These are phyloP conservation scores for Athetis lepigone DNA, from an alignment of 2,888 invertebrate species.

Conservation along the genomic window DNA sequence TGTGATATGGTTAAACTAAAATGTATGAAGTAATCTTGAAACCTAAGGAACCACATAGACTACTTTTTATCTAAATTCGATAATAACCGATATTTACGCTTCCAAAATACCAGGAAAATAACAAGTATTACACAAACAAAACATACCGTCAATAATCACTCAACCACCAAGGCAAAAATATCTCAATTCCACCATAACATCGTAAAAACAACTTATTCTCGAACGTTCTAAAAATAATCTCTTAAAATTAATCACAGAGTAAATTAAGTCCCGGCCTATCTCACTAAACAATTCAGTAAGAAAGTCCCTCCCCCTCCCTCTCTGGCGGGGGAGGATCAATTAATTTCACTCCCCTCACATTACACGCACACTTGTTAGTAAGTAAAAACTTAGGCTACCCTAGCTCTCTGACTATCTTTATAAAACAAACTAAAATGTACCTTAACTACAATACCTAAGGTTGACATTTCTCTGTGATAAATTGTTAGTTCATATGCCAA, in stretches of 20 bases:
- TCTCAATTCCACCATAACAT: not conserved
- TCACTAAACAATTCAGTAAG: slow-evolving; percentile 48
- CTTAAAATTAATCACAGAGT: slow-evolving; percentile 21
- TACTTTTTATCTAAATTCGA: no score
- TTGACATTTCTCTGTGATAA: not conserved
- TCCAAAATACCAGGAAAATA: no score
- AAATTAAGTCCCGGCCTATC: slow-evolving; percentile 46
- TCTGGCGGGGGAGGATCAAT: slow-evolving; percentile 30
- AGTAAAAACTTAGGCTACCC: slow-evolving; percentile 45
- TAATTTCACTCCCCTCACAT: slow-evolving; percentile 45
- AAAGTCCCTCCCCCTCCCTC: not conserved
- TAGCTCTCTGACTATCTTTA: slow-evolving; percentile 14
- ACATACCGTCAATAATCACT: no score
- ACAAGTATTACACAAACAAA: no score
- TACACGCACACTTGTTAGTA: slow-evolving; percentile 53
- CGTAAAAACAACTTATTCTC: not conserved
- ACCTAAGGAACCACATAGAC: no score
- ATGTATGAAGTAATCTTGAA: no score
- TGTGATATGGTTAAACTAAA: no score
- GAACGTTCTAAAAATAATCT: not conserved
- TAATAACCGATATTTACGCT: no score
- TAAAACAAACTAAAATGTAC: not conserved
- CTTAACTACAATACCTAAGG: not conserved
- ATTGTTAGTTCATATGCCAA: slow-evolving; percentile 10
- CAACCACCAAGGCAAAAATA: no score